Base-by-base conservation (phyloP, 2,113 vertebrate species). In the Seriola dumerili region DNA sequence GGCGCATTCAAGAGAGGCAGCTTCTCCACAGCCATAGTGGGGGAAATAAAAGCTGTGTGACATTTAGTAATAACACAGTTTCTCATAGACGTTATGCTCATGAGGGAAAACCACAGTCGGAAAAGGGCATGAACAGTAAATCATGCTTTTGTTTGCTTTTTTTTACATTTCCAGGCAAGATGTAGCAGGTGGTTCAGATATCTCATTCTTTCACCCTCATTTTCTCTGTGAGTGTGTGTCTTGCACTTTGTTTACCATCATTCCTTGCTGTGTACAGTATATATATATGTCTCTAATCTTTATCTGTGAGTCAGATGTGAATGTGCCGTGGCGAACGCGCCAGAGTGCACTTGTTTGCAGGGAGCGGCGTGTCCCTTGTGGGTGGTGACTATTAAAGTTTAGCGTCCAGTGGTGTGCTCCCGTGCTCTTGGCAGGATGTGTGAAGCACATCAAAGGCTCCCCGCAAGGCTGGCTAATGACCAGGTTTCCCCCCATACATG, bases 331-430 rank as follows among this genome's bases (percentile, higher is more conserved):
- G 61, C 16, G 8, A 61, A 52, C 6, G 9, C 5, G 1, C 34
- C 36, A 5, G 42, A 67, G 76, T 55, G 57, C 72, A 40, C 79
- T 87, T 85, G 81, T 88, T 91, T 86, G 32, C 14, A 12, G 66
- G 87, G 67, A 75, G 74, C 59, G 11, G 75, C 64, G 3, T 3
- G 66, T 83, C 88, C 86, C 88, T 77, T 38, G 85, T 59, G 85
- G 80, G 85, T 57, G 76, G 88, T 38, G 46, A 75, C 88, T 57
- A 83, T 91, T 79, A 84, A 91, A 91, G 67, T 90, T 90, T 77
- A 85, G 87, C 66, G 83, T 90, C 85, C 87, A 77, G 81, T 44
- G 81, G 65, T 81, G 67, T 42, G 73, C 81, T 79, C 11, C 52
- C 4, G 5, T 36, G 57, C 63, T 88, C 80, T 67, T 85, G 75